Base-by-base conservation (phyloP, 64 coral and sea anemone genomes). In the Actinia tenebrosa region DNA sequence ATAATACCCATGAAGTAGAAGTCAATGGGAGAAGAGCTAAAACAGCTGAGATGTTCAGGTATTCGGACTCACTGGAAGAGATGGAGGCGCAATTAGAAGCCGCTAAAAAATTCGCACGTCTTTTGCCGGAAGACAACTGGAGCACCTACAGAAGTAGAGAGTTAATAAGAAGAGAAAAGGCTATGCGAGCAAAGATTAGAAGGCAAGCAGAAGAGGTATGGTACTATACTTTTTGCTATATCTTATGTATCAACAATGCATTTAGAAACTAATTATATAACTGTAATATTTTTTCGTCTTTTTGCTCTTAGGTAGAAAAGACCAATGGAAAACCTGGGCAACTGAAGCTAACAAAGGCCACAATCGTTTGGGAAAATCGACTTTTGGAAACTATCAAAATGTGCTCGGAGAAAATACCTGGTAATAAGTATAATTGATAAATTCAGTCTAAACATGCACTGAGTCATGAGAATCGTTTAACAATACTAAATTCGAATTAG, bases 371-470 rank as follows among this genome's bases (percentile, higher is more conserved):
- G 92, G 92, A 94, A 46, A 94, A 94, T 53, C 64, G 79, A 87
- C 89, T 94, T 87, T 26, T 94, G 55, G 92, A 90, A 45, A 72
- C 68, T 60, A 66, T 86, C 2, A 90, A 90, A 78, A 63, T 86
- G 7, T 94, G 92, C 56, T 61, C 92, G 18, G 92, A 94, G 59
- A 86, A 77, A 59, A 94, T 94, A 43, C 92, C 92, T 84, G 92
- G 92, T 94, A 52, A 84, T 58, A n/a, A n/a, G n/a, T n/a, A 47
- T 3, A 63, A 44, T 62, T 18, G 60, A 63, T 16, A 16, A 20
- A 46, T 37, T 37, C 30, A 37, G 30, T 37, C 0, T 37, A 0
- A 0, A 37, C 30, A 37, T 37, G 30, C 30, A 37, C 30, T 37
- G 30, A 37, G n/a, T 37, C 30, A 37, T 37, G 30, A 37, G 30